Evolutionary conservation across 2,797 vertebrate species (phyloP).

Genomic region (Phrynocephalus vlangalii): DNA sequence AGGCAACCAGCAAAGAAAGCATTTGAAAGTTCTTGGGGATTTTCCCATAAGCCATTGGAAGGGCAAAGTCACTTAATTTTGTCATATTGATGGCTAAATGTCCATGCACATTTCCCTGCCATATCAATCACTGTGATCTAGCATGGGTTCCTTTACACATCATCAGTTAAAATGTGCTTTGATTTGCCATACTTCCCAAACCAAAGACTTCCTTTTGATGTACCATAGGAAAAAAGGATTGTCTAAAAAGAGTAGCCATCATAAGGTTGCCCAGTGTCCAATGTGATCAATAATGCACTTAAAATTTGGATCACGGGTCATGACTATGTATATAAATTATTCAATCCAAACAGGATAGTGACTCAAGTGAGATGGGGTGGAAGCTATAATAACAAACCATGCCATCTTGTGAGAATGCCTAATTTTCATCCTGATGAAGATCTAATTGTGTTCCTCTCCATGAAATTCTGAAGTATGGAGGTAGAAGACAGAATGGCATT

Average conservation of each 20-base stretch:
- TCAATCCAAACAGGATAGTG: too few species aligned
- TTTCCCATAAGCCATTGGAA: neutral
- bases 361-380: too few species aligned
- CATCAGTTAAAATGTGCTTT: conserved; percentile 31
- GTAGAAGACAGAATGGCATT: too few species aligned
- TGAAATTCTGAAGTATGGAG: neutral
- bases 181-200: conserved; percentile 5
- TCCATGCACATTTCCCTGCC: conserved; percentile 7
- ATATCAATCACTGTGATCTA: conserved; percentile 5
- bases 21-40: neutral
- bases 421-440: neutral
- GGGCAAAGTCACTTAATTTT: conserved; percentile 7
- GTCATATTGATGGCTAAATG: neutral
- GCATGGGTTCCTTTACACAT: neutral
- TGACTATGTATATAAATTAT: too few species aligned
- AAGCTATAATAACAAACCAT: neutral
- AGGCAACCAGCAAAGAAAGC: neutral
- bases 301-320: neutral
- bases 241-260: conserved; percentile 22
- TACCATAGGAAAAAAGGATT: neutral
- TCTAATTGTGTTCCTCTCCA: neutral
- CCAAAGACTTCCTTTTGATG: conserved; percentile 34
- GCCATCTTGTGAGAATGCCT: neutral
- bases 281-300: neutral
- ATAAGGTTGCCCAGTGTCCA: conserved; percentile 1